These are phyloP conservation scores for Halocynthia aurantium DNA, from an alignment of 23 tunicate species.

Conservation along the genomic window DNA sequence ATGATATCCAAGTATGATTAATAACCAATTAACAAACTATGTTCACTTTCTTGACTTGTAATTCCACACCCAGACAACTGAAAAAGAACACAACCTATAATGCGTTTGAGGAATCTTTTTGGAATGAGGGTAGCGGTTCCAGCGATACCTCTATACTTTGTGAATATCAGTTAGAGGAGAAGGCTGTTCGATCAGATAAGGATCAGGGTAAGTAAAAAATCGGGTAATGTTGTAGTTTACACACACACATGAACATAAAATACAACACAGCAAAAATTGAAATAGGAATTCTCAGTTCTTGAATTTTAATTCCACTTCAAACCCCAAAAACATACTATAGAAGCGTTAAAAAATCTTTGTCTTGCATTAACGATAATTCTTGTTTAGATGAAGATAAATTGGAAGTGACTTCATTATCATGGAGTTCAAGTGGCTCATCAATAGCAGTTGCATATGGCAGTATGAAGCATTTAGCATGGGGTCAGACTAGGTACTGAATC, in stretches of 20 bases:
- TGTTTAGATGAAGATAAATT: constrained; percentile 4
- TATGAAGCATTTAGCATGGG: constrained; percentile 75
- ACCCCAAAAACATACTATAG: too few relatives aligned
- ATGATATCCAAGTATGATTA: constrained; percentile 47
- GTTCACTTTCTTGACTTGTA: background rate
- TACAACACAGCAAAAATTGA: too few relatives aligned
- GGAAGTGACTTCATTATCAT: constrained; percentile 74
- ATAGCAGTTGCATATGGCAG: constrained; percentile 84
- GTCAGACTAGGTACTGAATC: constrained; percentile 17
- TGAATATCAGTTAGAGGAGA: constrained; percentile 18
- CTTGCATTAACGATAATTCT: too few relatives aligned
- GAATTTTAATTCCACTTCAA: too few relatives aligned
- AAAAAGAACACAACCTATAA: constrained; percentile 6
- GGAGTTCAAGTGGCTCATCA: constrained; percentile 76
- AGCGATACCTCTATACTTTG: constrained; percentile 20
- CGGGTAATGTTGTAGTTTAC: too few relatives aligned
- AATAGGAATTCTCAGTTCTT: too few relatives aligned
- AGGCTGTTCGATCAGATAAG: background rate
- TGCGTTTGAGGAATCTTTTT: constrained; percentile 10
- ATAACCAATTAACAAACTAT: background rate
- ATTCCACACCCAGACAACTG: constrained; percentile 2
- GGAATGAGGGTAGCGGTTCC: constrained; percentile 12
- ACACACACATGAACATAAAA: too few relatives aligned
- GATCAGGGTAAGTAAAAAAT: background rate
- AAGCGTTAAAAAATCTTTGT: too few relatives aligned